phyloP scores from a whole-genome alignment of 1,140 invertebrate species.

The Alviniconcha marisindica region DNA sequence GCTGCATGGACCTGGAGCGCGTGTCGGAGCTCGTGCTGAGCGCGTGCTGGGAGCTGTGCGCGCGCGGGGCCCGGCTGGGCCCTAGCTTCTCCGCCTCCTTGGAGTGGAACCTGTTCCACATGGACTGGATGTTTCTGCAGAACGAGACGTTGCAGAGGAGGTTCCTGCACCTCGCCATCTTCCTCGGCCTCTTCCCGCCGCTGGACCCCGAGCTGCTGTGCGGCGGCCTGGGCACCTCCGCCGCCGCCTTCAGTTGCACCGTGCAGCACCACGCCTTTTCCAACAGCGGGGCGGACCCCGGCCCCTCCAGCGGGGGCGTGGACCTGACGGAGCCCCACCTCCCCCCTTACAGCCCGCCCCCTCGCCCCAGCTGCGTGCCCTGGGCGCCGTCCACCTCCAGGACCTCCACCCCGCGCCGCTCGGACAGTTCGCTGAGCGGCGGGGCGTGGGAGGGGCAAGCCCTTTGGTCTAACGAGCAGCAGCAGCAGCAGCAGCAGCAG shows the following conservation, averaged over 20 bases:
- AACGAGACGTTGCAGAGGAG: neutral
- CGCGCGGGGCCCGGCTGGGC: conserved; percentile 26
- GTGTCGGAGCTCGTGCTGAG: conserved; percentile 23
- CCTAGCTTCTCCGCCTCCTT: conserved; percentile 16
- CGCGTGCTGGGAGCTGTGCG: conserved; percentile 31
- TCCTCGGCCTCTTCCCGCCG: conserved; percentile 33
- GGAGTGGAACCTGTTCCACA: conserved; percentile 36
- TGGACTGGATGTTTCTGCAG: conserved; percentile 43
- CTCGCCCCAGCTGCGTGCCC: neutral
- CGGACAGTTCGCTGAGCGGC: neutral
- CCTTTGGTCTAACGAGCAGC: no score
- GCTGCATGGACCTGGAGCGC: conserved; percentile 40
- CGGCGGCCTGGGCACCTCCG: neutral
- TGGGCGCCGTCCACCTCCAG: neutral
- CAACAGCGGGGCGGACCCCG: neutral
- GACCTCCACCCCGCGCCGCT: neutral
- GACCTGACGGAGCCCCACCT: neutral
- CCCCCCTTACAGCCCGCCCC: neutral
- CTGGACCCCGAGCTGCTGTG: neutral
- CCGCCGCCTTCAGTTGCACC: neutral
- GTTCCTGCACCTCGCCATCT: conserved; percentile 27
- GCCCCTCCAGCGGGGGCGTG: neutral
- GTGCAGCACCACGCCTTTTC: no score
- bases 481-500: neutral
- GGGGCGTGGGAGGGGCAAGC: no score